Percentiles rank a stretch among this genome's conserved stretches.
phyloP scores from a whole-genome alignment of 2,797 vertebrate species.

The Meda fulgida region DNA sequence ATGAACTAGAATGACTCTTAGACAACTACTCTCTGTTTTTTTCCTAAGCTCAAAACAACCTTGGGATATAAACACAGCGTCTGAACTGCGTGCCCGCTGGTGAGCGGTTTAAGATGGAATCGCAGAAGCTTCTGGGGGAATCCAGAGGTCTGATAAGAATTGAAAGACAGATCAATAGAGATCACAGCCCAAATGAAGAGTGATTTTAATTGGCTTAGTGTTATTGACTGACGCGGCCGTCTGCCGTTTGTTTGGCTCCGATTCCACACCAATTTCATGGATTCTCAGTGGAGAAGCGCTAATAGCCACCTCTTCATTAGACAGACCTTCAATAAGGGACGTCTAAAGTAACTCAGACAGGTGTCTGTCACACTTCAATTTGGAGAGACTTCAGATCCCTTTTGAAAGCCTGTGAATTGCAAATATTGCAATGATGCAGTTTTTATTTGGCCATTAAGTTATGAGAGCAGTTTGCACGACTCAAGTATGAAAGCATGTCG shows the following conservation, averaged over 20 bases:
- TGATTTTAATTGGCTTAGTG: conserved; percentile 80
- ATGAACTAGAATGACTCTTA: background rate
- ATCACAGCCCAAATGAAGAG: conserved; percentile 80
- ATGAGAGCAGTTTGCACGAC: background rate
- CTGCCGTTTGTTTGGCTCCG: conserved; percentile 64
- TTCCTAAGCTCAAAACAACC: conserved; percentile 44
- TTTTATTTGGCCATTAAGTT: background rate
- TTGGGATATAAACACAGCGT: conserved; percentile 50
- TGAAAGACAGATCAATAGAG: conserved; percentile 78
- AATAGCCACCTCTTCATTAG: conserved; percentile 63
- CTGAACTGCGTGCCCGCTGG: conserved; percentile 54
- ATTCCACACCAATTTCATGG: conserved; percentile 48
- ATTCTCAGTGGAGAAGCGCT: conserved; percentile 60
- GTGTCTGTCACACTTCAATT: conserved; percentile 56
- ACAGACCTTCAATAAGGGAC: conserved; percentile 61
- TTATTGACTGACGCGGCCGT: conserved; percentile 72
- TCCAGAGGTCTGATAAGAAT: conserved; percentile 69
- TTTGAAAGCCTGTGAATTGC: background rate
- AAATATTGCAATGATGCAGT: background rate
- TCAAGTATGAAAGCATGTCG: background rate
- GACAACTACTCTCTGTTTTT: conserved; percentile 42
- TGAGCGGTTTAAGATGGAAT: conserved; percentile 59
- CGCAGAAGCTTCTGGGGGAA: conserved; percentile 58
- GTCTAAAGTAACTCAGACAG: conserved; percentile 66
- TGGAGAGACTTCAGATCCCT: background rate